Evolutionary conservation across 2,888 invertebrate species (phyloP), one percentile per base, ranked within the genome.

Genomic region (Nephrocerus scutellatus): DNA sequence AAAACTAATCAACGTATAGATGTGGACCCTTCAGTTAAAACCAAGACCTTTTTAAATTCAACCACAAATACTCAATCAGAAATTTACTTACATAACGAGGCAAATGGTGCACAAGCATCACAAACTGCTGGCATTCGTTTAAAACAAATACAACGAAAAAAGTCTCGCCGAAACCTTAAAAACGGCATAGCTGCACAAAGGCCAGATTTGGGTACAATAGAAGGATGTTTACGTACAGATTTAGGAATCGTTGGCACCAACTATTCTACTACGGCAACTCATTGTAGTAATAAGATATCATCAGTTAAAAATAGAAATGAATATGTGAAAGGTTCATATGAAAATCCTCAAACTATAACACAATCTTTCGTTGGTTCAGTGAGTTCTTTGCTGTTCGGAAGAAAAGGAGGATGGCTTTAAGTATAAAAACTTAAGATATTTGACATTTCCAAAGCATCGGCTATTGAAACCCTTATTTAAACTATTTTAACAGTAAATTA

Each of bases 381-480:
- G 48, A 84, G 84, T 68, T 79, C 83, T 41, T 70, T 86, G 54
- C 71, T 88, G 34, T 89, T 89, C 66, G 88, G 88, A 23, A 74
- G 89, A 46, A 89, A 89, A 60, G 89, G 89, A 34, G 89, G 88
- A 36, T 74, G 87, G 54, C 76, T 87, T 56, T 82, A 79, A 68
- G 55, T 43, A 32, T 16, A 13, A 15, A 16, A 10, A 28, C 13
- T n/a, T n/a, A n/a, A n/a, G n/a, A n/a, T n/a, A n/a, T n/a, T n/a
- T n/a, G n/a, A n/a, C n/a, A n/a, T n/a, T n/a, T n/a, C n/a, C n/a
- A n/a, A n/a, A n/a, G n/a, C n/a, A n/a, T n/a, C n/a, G n/a, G n/a
- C n/a, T n/a, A n/a, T n/a, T n/a, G n/a, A n/a, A n/a, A n/a, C n/a
- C n/a, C n/a, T n/a, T n/a, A n/a, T n/a, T n/a, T n/a, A n/a, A n/a